Evolutionary conservation across 2,113 vertebrate species (phyloP).

Genomic region (Oceanites oceanicus): DNA sequence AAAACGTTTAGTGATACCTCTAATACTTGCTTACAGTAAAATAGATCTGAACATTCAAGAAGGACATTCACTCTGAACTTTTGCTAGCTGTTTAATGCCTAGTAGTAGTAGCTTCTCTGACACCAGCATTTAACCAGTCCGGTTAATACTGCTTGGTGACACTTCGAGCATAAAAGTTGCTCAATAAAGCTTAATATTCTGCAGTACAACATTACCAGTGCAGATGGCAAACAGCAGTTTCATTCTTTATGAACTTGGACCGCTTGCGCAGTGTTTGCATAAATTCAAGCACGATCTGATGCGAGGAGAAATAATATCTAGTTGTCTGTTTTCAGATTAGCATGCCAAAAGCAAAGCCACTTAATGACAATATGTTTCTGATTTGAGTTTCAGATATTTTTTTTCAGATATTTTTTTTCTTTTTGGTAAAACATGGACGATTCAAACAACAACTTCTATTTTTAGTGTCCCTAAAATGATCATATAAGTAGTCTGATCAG

Average conservation of each 20-base stretch:
- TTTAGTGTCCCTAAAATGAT: not conserved
- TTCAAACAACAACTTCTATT: not conserved
- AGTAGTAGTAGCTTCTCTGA: not conserved
- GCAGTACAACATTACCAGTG: not conserved
- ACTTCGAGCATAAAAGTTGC: not conserved
- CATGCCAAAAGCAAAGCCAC: not conserved
- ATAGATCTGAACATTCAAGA: not conserved
- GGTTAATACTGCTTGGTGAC: not conserved
- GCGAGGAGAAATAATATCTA: not conserved
- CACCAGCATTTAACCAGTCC: not conserved
- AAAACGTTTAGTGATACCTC: not conserved
- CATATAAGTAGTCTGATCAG: not conserved
- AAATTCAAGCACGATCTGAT: not conserved
- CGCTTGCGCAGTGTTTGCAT: not conserved
- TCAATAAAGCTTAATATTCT: not conserved
- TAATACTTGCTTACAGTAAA: not conserved
- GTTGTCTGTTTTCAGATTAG: not conserved
- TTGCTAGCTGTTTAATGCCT: not conserved
- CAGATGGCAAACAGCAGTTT: conserved; percentile 20
- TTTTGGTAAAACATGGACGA: not conserved
- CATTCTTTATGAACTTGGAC: not conserved
- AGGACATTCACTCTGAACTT: not conserved
- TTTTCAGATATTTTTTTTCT: not conserved
- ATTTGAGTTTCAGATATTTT: not conserved
- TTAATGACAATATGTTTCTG: not conserved